Percentiles rank a stretch among this genome's conserved stretches.
Evolutionary conservation across 2,888 invertebrate genomes (phyloP).

Genomic region (Andrena minutula): DNA sequence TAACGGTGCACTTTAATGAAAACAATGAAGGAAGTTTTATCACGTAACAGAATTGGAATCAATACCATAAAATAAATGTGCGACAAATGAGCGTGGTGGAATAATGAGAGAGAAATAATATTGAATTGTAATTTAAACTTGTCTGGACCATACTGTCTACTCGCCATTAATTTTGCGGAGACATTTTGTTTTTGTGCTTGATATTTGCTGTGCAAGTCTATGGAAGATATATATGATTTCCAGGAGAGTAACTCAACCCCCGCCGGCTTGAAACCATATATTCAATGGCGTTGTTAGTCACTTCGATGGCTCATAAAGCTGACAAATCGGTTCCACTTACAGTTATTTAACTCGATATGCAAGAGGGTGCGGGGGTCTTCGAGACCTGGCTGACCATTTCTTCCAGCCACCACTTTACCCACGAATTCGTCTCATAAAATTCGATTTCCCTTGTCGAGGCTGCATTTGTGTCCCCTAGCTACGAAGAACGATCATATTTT

Average conservation of each 20-base stretch:
- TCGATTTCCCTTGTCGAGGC: not conserved
- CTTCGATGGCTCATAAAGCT: conserved; percentile 74
- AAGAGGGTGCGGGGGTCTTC: conserved; percentile 8
- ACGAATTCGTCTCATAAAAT: conserved; percentile 6
- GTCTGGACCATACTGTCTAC: no score
- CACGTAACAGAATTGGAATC: no score
- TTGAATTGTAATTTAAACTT: no score
- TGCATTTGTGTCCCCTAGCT: not conserved
- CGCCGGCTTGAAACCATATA: conserved; percentile 54
- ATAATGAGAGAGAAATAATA: no score
- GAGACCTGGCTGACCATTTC: conserved; percentile 19
- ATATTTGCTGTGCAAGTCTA: conserved; percentile 4
- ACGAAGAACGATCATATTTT: not conserved
- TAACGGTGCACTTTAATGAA: not conserved
- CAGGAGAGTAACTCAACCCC: conserved; percentile 17
- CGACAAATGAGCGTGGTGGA: no score
- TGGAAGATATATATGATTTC: conserved; percentile 36
- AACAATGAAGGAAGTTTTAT: no score
- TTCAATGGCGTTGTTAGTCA: conserved; percentile 71
- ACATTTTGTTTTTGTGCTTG: conserved; percentile 1
- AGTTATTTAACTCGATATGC: conserved; percentile 50
- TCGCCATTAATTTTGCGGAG: conserved; percentile 11
- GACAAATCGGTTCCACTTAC: conserved; percentile 67
- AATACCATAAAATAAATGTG: no score
- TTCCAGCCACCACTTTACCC: not conserved